phyloP scores from a whole-genome alignment of 2,888 invertebrate species.

The Andrena chrysosceles region DNA sequence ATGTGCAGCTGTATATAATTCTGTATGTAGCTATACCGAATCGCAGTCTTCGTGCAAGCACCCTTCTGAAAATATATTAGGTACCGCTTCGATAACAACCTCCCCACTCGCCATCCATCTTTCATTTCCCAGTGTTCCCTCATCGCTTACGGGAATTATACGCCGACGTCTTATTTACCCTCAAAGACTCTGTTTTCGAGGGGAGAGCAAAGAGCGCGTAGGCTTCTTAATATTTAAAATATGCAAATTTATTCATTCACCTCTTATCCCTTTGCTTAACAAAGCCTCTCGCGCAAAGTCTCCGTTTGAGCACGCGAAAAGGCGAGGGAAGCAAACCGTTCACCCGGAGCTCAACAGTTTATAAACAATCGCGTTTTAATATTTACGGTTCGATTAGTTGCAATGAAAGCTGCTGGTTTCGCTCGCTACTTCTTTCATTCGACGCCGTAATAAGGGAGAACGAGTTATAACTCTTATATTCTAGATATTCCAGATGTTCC shows the following conservation, averaged over 20 bases:
- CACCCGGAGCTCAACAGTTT: neutral
- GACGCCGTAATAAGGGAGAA: neutral
- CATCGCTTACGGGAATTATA: slow-evolving; percentile 10
- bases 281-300: neutral
- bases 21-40: neutral
- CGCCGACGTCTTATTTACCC: slow-evolving; percentile 25
- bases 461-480: neutral
- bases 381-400: neutral
- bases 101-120: neutral
- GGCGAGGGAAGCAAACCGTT: neutral
- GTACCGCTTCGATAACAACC: neutral
- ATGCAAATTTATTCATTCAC: slow-evolving; percentile 54
- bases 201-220: slow-evolving; percentile 10
- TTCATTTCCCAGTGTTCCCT: neutral
- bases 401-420: neutral
- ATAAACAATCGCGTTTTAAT: neutral
- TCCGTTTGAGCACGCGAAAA: slow-evolving; percentile 23
- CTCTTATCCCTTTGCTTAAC: slow-evolving; percentile 4
- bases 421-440: neutral
- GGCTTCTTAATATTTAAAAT: slow-evolving; percentile 30
- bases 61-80: neutral
- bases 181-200: slow-evolving; percentile 8
- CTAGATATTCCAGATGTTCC: no score
- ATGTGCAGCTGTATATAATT: no score
- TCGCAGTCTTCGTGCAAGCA: neutral